phyloP scores from a whole-genome alignment of 2,797 vertebrate species.

The Pseudochaenichthys georgianus region DNA sequence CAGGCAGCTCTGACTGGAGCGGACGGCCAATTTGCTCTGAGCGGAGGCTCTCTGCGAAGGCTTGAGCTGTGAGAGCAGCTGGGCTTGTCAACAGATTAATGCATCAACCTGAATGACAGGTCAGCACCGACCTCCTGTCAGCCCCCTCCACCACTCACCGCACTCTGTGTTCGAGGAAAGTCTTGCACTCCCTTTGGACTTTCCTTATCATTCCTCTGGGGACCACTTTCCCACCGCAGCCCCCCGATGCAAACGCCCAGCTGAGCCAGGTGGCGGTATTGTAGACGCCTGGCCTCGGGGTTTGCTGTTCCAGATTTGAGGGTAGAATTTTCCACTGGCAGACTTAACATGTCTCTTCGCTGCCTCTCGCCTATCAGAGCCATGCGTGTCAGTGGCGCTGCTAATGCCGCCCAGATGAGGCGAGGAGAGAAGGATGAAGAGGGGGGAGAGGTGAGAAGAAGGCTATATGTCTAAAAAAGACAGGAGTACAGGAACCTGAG shows the following conservation, averaged over 20 bases:
- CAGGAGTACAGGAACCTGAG: conserved; percentile 57
- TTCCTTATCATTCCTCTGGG: conserved; percentile 43
- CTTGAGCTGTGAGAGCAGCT: conserved; percentile 78
- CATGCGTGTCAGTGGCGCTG: conserved; percentile 68
- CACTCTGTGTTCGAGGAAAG: conserved; percentile 36
- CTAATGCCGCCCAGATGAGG: conserved; percentile 85
- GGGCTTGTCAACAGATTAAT: conserved; percentile 83
- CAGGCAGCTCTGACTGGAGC: conserved; percentile 69
- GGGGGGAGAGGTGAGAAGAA: conserved; percentile 28
- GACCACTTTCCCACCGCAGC: conserved; percentile 28
- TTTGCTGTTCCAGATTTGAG: conserved; percentile 48
- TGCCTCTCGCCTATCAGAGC: conserved; percentile 71
- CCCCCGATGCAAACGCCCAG: conserved; percentile 20
- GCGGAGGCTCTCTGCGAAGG: conserved; percentile 56
- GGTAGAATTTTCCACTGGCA: conserved; percentile 78
- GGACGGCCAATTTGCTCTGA: conserved; percentile 77
- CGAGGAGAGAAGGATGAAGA: conserved; percentile 51
- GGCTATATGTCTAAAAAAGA: conserved; percentile 54
- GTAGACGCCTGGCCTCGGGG: conserved; percentile 55
- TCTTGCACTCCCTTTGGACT: conserved; percentile 38
- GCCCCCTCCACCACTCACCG: conserved; percentile 44
- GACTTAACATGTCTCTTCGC: conserved; percentile 63
- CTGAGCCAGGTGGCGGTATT: conserved; percentile 70
- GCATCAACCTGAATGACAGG: conserved; percentile 81
- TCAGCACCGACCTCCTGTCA: conserved; percentile 67